phyloP scores from a whole-genome alignment of 2,888 invertebrate genomes.

The Pandemis cinnamomeana region DNA sequence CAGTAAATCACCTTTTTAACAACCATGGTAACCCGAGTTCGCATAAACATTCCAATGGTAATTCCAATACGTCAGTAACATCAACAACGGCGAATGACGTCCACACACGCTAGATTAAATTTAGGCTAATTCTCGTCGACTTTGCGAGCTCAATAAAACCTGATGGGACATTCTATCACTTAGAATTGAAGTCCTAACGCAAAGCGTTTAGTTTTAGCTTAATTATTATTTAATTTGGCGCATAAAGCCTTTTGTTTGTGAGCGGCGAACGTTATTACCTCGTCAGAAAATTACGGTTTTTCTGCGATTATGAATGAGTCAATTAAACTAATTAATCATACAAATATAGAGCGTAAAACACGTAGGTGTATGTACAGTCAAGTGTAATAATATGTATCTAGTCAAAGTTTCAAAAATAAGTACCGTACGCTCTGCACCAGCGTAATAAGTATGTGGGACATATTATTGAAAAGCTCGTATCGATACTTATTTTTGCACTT shows the following conservation, averaged over 20 bases:
- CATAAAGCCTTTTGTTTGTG: neutral
- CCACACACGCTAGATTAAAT: neutral
- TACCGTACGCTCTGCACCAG: no score
- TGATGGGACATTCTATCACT: neutral
- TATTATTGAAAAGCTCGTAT: no score
- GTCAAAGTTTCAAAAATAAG: no score
- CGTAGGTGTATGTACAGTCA: no score
- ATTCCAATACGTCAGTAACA: neutral
- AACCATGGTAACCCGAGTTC: no score
- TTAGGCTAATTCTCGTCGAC: neutral
- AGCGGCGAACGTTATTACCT: neutral
- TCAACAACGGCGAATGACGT: constrained; percentile 1
- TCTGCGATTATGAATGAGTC: neutral
- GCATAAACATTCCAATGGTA: neutral
- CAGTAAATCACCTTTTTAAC: no score
- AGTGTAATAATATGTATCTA: no score
- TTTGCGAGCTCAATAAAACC: neutral
- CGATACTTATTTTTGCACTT: no score
- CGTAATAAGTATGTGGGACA: no score
- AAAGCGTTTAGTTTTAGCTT: neutral
- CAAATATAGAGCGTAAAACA: no score
- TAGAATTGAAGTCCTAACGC: neutral
- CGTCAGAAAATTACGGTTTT: neutral
- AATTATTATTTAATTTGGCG: neutral
- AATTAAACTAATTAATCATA: neutral